Conservation (phyloP, 2,113 vertebrate species). For the Pycnonotus jocosus region DNA sequence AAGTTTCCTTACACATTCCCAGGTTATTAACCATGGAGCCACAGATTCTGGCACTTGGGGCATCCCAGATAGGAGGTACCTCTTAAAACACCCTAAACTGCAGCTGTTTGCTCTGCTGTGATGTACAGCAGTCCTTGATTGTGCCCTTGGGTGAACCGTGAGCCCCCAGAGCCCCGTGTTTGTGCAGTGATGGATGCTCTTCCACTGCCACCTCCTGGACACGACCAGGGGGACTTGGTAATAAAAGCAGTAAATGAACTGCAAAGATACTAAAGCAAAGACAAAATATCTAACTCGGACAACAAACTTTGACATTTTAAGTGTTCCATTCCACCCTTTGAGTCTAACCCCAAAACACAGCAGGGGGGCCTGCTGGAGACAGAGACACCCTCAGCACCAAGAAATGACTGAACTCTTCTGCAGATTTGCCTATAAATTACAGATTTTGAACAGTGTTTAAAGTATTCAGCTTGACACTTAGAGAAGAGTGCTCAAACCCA, state of each 20-base stretch:
- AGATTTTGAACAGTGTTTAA: constrained; percentile 30
- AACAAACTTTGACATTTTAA: not conserved
- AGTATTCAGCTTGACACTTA: not conserved
- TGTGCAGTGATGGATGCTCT: not conserved
- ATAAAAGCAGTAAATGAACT: not conserved
- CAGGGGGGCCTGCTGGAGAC: not conserved
- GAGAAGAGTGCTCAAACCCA: not conserved
- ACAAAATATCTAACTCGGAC: not conserved
- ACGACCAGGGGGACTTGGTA: not conserved
- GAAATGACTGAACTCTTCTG: not conserved
- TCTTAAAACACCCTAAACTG: rapidly evolving
- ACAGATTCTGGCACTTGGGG: not conserved
- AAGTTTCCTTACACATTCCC: not conserved
- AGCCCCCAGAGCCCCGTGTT: rapidly evolving
- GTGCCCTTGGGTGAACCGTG: rapidly evolving
- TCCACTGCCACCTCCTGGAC: constrained; percentile 66
- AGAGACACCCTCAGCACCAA: not conserved
- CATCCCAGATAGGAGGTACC: rapidly evolving
- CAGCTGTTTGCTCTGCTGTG: not conserved
- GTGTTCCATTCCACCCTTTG: not conserved
- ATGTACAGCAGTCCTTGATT: rapidly evolving
- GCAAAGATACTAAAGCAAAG: not conserved
- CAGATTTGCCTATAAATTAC: constrained; percentile 1
- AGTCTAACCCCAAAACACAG: not conserved
- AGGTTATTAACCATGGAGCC: not conserved